phyloP scores from a whole-genome alignment of 2,888 invertebrate species.

The Cataglyphis rosenhaueri region DNA sequence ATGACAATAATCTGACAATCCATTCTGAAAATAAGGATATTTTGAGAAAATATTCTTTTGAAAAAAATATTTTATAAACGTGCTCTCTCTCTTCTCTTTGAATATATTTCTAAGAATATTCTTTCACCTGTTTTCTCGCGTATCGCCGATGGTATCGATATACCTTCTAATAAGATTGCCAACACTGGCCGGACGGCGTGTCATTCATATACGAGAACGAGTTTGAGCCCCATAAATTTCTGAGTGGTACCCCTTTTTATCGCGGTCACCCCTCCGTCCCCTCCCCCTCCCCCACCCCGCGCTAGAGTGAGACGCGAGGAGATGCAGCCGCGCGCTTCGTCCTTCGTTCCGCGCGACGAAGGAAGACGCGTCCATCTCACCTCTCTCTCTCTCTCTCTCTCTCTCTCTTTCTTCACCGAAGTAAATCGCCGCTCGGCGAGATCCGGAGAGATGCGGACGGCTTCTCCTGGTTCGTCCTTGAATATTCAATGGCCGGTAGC shows the following conservation, averaged over 20 bases:
- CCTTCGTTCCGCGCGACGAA: constrained; percentile 43
- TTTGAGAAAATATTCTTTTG: too few species aligned
- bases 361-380: constrained; percentile 28
- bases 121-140: constrained; percentile 16
- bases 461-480: constrained; percentile 66
- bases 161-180: constrained; percentile 33
- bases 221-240: constrained; percentile 46
- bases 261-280: background rate
- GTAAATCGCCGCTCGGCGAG: constrained; percentile 30
- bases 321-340: constrained; percentile 36
- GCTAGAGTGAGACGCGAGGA: constrained; percentile 4
- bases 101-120: constrained; percentile 19
- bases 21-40: background rate
- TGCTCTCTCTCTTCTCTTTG: too few species aligned
- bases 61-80: background rate
- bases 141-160: constrained; percentile 19
- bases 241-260: constrained; percentile 45
- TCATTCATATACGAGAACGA: constrained; percentile 53
- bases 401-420: too few species aligned
- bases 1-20: background rate
- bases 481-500: constrained; percentile 69
- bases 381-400: constrained; percentile 9
- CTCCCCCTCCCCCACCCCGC: background rate
- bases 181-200: constrained; percentile 11
- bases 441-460: constrained; percentile 28